Conservation (phyloP, 2,888 invertebrate species). For the Drosophila birchii region DNA sequence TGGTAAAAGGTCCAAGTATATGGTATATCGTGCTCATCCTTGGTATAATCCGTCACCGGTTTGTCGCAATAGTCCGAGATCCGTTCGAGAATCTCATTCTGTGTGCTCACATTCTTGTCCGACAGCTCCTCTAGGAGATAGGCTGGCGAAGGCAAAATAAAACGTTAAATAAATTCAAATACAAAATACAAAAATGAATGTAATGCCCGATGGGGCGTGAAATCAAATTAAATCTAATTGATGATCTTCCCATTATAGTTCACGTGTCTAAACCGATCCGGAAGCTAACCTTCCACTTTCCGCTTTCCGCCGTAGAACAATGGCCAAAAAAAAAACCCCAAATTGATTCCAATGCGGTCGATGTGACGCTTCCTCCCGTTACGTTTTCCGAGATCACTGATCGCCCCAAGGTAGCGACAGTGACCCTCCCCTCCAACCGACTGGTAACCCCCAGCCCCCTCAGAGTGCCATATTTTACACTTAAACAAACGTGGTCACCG, state of each 20-base stretch:
- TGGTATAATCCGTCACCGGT: slow-evolving; percentile 88
- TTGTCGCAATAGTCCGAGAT: slow-evolving; percentile 91
- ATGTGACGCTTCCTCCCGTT: slow-evolving; percentile 26
- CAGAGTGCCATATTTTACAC: slow-evolving; percentile 30
- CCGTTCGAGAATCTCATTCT: slow-evolving; percentile 84
- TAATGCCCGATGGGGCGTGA: slow-evolving; percentile 48
- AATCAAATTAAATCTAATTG: slow-evolving; percentile 69
- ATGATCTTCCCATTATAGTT: slow-evolving; percentile 20
- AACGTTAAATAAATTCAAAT: background rate
- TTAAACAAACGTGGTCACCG: slow-evolving; percentile 14
- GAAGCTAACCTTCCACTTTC: slow-evolving; percentile 56
- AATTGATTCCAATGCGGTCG: slow-evolving; percentile 16
- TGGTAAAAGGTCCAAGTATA: slow-evolving; percentile 95
- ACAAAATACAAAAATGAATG: background rate
- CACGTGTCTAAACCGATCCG: slow-evolving; percentile 66
- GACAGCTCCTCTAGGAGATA: slow-evolving; percentile 80
- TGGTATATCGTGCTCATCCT: slow-evolving; percentile 87
- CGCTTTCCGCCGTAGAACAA: slow-evolving; percentile 19
- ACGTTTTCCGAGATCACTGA: slow-evolving; percentile 23
- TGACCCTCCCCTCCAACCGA: background rate
- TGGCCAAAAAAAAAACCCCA: background rate
- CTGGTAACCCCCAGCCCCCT: background rate
- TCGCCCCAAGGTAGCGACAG: background rate
- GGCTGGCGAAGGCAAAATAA: slow-evolving; percentile 58
- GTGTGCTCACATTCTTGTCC: slow-evolving; percentile 75